phyloP scores from a whole-genome alignment of 2,888 invertebrate species.

The Steromphala cineraria region DNA sequence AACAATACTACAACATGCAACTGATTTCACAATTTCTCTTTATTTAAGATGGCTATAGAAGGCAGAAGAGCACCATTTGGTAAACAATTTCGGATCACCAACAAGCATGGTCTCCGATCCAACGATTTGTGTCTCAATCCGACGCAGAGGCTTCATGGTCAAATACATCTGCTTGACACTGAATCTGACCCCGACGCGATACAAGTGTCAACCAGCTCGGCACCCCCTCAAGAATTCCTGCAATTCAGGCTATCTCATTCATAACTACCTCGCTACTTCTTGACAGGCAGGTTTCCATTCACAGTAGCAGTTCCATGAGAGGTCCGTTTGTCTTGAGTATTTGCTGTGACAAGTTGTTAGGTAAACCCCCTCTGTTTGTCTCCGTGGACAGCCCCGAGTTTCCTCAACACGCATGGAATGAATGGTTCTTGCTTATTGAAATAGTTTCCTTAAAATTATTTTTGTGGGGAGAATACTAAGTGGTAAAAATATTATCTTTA shows the following conservation, averaged over 20 bases:
- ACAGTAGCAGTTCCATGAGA: background rate
- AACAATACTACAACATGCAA: too few species aligned
- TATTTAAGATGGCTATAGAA: too few species aligned
- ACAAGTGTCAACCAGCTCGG: background rate
- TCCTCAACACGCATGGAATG: background rate
- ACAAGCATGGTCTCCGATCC: too few species aligned
- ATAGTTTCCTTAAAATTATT: too few species aligned
- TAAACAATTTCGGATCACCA: too few species aligned
- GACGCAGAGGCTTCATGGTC: background rate
- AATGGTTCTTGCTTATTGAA: too few species aligned
- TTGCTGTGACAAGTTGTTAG: constrained; percentile 20
- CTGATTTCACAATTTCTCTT: too few species aligned
- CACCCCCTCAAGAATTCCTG: background rate
- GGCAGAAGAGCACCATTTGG: too few species aligned
- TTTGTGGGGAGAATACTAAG: too few species aligned
- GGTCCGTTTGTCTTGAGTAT: constrained; percentile 7
- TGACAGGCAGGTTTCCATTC: background rate
- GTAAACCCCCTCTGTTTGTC: constrained; percentile 1
- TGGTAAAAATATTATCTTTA: too few species aligned
- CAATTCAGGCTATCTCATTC: constrained; percentile 2
- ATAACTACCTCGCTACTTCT: background rate
- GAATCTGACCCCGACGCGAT: constrained; percentile 1
- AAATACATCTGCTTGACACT: background rate
- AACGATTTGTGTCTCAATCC: too few species aligned
- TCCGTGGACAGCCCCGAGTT: background rate